These are phyloP conservation scores for Trissolcus brochymenae DNA, from an alignment of 2,888 invertebrate species.

Conservation along the genomic window DNA sequence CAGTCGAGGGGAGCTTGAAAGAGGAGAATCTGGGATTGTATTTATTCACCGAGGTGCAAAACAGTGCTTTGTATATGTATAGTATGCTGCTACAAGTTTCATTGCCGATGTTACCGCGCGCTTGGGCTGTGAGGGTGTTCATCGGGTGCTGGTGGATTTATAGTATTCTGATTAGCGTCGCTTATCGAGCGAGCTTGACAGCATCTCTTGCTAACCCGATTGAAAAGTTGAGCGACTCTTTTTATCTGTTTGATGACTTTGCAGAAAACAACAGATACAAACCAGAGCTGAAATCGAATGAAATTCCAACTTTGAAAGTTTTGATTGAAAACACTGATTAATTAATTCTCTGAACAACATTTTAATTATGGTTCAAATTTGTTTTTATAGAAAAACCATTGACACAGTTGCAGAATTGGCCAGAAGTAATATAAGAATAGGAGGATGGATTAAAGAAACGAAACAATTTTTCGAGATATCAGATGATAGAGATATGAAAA, in stretches of 20 bases:
- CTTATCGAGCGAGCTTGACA: conserved; percentile 90
- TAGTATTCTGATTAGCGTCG: conserved; percentile 86
- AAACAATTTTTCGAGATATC: conserved; percentile 84
- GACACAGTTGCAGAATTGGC: conserved; percentile 85
- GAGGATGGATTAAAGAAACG: conserved; percentile 85
- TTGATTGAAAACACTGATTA: no score
- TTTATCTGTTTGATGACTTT: not conserved
- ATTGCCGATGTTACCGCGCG: conserved; percentile 85
- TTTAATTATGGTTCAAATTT: not conserved
- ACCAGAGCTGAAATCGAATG: no score
- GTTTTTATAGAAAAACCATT: conserved; percentile 83
- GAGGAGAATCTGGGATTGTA: conserved; percentile 79
- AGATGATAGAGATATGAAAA: conserved; percentile 81
- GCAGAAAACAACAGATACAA: no score
- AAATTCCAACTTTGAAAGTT: no score
- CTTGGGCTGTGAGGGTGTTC: conserved; percentile 87
- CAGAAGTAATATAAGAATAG: conserved; percentile 81
- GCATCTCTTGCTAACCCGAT: conserved; percentile 88
- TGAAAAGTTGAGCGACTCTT: conserved; percentile 77
- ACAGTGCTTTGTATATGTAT: conserved; percentile 87
- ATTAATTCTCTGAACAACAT: not conserved
- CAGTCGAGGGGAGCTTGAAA: conserved; percentile 24
- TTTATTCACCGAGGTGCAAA: conserved; percentile 84
- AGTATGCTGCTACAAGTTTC: conserved; percentile 89
- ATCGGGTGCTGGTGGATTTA: conserved; percentile 94